Evolutionary conservation across 1,140 invertebrate genomes (phyloP), one percentile per base, ranked within the genome.

Genomic region (Drosophila virilis): DNA sequence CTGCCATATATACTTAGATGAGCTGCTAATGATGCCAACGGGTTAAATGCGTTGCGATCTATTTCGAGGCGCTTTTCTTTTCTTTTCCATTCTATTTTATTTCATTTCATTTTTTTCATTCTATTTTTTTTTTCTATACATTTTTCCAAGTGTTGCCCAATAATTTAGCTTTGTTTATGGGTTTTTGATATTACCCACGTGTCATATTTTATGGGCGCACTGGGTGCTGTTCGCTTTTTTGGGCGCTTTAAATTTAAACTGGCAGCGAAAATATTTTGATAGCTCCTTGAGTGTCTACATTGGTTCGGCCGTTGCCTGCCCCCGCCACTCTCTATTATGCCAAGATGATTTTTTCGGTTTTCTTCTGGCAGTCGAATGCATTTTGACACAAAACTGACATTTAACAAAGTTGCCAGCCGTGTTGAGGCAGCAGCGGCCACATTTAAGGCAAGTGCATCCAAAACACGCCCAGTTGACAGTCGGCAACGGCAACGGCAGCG

Each of bases 321-420:
- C 37, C 37, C n/a, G 32, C 33, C 10, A 13, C 12, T 1, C 8
- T 6, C 17, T 13, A 37, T 12, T 33, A n/a, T 6, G 37, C 22
- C 28, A 43, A 33, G n/a, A 50, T 50, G 6, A 4, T 17, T 60
- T 28, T 48, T 59, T 79, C 50, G 48, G 35, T 48, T 6, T 37
- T 80, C 71, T 77, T 62, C 62, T 70, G 46, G 62, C 69, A 73
- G 17, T 84, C 65, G 57, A 74, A 84, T 84, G 76, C 76, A 69
- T 82, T 78, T 88, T 88, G 83, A 89, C 83, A 89, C 73, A 88
- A 88, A 88, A 88, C 65, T 88, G 84, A 88, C 83, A 88, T 88
- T 88, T 89, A 83, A 88, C 83, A 79, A 88, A 88, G 76, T 80
- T 75, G 72, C 74, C 73, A 60, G 79, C 79, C 79, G 78, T 81